Evolutionary conservation across 2,888 invertebrate genomes (phyloP).

Genomic region (Torymus aiolomorphi): DNA sequence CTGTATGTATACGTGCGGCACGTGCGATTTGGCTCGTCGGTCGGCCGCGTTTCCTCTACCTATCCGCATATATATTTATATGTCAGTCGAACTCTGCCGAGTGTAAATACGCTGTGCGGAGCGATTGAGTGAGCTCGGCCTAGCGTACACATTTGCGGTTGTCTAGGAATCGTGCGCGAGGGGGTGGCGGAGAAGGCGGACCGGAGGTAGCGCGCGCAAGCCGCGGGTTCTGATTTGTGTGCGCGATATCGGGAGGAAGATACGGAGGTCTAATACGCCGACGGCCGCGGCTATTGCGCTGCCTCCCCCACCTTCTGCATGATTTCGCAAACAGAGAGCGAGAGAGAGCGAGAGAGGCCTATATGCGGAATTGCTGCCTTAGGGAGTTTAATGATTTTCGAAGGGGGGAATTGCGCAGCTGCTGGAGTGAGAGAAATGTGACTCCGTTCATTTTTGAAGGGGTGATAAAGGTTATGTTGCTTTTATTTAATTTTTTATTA

Average conservation of each 20-base stretch:
- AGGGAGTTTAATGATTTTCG: no score
- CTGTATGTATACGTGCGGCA: neutral
- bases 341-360: neutral
- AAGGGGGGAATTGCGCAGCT: no score
- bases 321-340: neutral
- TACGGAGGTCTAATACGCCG: slow-evolving; percentile 10
- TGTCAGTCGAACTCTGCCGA: neutral
- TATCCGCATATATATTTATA: neutral
- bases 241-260: slow-evolving; percentile 16
- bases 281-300: neutral
- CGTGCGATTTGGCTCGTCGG: neutral
- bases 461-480: no score
- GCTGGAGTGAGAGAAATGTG: no score
- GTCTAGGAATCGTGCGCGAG: slow-evolving; percentile 10
- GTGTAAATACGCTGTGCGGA: neutral
- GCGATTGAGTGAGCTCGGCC: neutral
- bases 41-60: neutral
- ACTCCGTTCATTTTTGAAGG: no score
- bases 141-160: neutral
- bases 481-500: no score
- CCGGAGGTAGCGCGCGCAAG: no score
- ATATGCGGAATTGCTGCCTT: no score
- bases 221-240: neutral
- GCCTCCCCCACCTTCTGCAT: neutral
- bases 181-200: no score